Conservation (phyloP, 1,140 invertebrate genomes). For the Dinoponera quadriceps region DNA sequence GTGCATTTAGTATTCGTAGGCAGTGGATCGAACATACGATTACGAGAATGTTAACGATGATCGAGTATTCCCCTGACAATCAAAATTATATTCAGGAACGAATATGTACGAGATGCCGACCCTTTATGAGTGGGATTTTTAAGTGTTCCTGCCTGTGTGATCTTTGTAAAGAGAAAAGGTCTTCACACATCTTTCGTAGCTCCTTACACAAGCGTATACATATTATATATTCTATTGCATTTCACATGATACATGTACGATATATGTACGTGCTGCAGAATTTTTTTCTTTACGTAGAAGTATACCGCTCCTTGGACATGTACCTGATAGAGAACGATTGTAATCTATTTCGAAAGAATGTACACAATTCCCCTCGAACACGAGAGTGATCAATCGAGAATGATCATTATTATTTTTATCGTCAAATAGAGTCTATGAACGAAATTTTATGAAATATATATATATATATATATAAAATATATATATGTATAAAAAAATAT, state of each 20-base stretch:
- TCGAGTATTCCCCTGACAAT: constrained; percentile 32
- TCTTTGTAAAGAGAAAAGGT: constrained; percentile 32
- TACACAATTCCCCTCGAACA: background rate
- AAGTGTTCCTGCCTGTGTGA: background rate
- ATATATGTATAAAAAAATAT: constrained; percentile 2
- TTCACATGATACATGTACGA: background rate
- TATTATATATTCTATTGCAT: constrained; percentile 10
- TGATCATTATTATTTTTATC: constrained; percentile 50
- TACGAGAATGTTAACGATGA: constrained; percentile 16
- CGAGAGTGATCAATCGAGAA: constrained; percentile 10
- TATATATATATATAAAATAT: constrained; percentile 29
- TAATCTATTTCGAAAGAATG: background rate
- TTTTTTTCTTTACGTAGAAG: constrained; percentile 2
- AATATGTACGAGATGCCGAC: constrained; percentile 8
- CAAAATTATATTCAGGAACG: constrained; percentile 32
- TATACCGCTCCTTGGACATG: constrained; percentile 3
- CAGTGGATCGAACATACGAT: background rate
- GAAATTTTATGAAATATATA: constrained; percentile 35
- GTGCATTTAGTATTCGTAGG: background rate
- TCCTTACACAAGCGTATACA: background rate
- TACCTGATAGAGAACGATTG: constrained; percentile 26
- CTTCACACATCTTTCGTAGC: background rate
- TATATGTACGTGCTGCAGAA: background rate
- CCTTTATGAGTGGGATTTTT: background rate
- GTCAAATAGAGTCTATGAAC: constrained; percentile 27